These are phyloP conservation scores for Crocallis elinguaria DNA, from an alignment of 2,888 invertebrate genomes.

Conservation along the genomic window DNA sequence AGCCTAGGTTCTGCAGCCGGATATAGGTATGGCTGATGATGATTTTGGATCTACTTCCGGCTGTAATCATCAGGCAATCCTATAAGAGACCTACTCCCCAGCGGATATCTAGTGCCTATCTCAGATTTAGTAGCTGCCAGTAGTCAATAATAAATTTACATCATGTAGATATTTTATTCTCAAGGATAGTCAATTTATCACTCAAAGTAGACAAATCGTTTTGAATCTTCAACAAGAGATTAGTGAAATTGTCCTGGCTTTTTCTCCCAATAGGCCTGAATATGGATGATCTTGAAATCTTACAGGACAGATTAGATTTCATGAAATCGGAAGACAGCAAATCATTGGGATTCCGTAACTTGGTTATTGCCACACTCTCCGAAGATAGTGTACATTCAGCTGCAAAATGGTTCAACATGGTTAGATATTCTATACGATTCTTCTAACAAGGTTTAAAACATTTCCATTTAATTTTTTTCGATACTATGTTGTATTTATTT, in stretches of 20 bases:
- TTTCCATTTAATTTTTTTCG: too few species aligned
- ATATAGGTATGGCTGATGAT: too few species aligned
- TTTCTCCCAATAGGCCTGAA: conserved; percentile 62
- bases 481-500: too few species aligned
- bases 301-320: conserved; percentile 61
- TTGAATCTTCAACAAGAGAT: conserved; percentile 72
- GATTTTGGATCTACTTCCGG: too few species aligned
- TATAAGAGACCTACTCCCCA: too few species aligned
- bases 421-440: too few species aligned
- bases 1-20: too few species aligned
- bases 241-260: conserved; percentile 67
- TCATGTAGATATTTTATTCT: conserved; percentile 56
- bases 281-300: conserved; percentile 63
- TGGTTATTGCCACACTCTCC: conserved; percentile 47
- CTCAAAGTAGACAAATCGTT: conserved; percentile 64
- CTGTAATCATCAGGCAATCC: too few species aligned
- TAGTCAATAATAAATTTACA: neutral
- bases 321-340: conserved; percentile 47
- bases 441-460: too few species aligned
- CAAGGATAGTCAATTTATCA: conserved; percentile 66
- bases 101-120: too few species aligned
- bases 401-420: neutral
- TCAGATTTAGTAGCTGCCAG: too few species aligned
- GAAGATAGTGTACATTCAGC: conserved; percentile 39
- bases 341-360: conserved; percentile 34